Conservation (phyloP, 2,113 vertebrate species). For the Pollachius pollachius region DNA sequence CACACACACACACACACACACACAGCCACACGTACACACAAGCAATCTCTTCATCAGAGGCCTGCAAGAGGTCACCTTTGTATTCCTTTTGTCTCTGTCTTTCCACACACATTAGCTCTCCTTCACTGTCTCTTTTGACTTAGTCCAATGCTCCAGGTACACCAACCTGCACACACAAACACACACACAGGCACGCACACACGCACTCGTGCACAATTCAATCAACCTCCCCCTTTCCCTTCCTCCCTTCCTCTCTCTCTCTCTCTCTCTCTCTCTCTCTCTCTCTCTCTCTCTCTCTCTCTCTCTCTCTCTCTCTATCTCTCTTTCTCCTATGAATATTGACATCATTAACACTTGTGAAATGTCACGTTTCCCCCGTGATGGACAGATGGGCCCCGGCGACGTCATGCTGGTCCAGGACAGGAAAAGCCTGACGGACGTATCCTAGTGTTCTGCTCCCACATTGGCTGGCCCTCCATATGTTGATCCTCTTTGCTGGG, state of each 20-base stretch:
- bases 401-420: conserved; percentile 3
- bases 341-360: conserved; percentile 23
- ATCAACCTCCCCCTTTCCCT: not conserved
- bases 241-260: not conserved
- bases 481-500: conserved; percentile 7
- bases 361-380: conserved; percentile 32
- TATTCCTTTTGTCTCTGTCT: conserved; percentile 11
- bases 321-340: conserved; percentile 22
- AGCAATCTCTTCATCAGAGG: conserved; percentile 41
- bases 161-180: too few relatives aligned
- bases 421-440: conserved; percentile 29
- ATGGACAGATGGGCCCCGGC: conserved; percentile 7
- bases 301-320: too few relatives aligned
- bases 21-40: too few relatives aligned
- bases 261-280: conserved; percentile 38
- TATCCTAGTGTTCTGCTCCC: conserved; percentile 21
- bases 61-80: conserved; percentile 41
- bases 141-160: not conserved
- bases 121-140: conserved; percentile 18
- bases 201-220: too few relatives aligned
- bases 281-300: not conserved
- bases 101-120: not conserved
- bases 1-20: too few relatives aligned
- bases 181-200: too few relatives aligned
- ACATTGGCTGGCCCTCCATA: conserved; percentile 28